phyloP scores from a whole-genome alignment of 2,888 invertebrate genomes.

The Drosophila neonasuta region DNA sequence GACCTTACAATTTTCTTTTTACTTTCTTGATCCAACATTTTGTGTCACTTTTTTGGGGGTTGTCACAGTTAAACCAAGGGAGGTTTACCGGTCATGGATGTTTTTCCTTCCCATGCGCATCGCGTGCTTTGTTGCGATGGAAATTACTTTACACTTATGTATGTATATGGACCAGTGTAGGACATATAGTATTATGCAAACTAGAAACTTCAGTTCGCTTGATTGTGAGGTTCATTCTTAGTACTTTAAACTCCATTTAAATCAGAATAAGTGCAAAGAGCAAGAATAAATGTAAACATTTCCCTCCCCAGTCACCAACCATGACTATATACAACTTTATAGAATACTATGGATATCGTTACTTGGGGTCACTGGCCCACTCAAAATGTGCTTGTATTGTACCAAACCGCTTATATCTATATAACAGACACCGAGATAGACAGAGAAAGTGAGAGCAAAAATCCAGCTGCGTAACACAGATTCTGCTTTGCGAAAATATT shows the following conservation, averaged over 20 bases:
- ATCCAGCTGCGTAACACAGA: too few relatives aligned
- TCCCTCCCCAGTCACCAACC: slow-evolving; percentile 1
- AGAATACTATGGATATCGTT: slow-evolving; percentile 79
- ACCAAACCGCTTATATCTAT: slow-evolving; percentile 26
- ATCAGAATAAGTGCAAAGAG: slow-evolving; percentile 27
- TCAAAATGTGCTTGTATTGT: slow-evolving; percentile 41
- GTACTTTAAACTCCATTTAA: neutral
- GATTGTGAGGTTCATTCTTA: too few relatives aligned
- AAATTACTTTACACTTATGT: slow-evolving; percentile 43
- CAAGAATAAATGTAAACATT: slow-evolving; percentile 1
- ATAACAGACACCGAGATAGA: slow-evolving; percentile 5
- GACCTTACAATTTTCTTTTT: slow-evolving; percentile 71
- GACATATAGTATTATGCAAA: too few relatives aligned
- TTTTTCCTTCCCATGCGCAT: slow-evolving; percentile 69
- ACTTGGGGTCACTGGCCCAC: slow-evolving; percentile 75
- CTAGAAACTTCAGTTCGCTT: too few relatives aligned
- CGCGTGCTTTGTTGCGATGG: slow-evolving; percentile 32
- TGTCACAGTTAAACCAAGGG: slow-evolving; percentile 44
- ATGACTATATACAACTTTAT: slow-evolving; percentile 58
- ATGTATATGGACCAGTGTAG: too few relatives aligned
- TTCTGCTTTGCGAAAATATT: too few relatives aligned
- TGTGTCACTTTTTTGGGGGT: slow-evolving; percentile 28
- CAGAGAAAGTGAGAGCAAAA: too few relatives aligned
- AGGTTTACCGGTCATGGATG: slow-evolving; percentile 36
- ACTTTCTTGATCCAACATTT: slow-evolving; percentile 65